Conservation (phyloP, 2,888 invertebrate species). For the Orthosia cruda region DNA sequence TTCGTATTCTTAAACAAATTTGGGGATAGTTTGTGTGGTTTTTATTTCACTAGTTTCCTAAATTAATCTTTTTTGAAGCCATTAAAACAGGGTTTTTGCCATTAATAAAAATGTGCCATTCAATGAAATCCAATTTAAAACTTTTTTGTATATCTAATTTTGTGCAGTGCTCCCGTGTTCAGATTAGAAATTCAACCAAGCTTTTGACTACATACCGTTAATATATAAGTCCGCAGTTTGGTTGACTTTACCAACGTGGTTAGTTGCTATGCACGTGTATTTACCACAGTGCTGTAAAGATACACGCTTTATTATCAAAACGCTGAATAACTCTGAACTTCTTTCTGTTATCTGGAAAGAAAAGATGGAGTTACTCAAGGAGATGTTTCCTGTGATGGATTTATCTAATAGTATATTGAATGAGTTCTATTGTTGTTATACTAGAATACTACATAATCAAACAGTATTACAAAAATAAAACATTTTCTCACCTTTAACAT, state of each 20-base stretch:
- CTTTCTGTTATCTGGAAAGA: constrained; percentile 92
- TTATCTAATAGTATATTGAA: not conserved
- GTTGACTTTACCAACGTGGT: constrained; percentile 94
- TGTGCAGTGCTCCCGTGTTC: no score
- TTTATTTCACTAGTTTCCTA: no score
- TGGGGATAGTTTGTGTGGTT: no score
- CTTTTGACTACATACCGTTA: constrained; percentile 90
- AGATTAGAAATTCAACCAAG: not conserved
- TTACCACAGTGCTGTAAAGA: constrained; percentile 93
- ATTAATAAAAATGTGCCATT: not conserved
- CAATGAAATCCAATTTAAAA: not conserved
- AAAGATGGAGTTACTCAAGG: constrained; percentile 30
- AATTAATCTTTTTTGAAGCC: not conserved
- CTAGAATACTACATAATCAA: no score
- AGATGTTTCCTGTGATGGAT: constrained; percentile 2
- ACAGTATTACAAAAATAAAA: no score
- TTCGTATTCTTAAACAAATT: not conserved
- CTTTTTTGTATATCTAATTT: not conserved
- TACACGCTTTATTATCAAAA: constrained; percentile 94
- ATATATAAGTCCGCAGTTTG: constrained; percentile 94
- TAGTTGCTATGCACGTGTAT: constrained; percentile 94
- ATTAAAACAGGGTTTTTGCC: not conserved
- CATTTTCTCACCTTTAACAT: constrained; percentile 90
- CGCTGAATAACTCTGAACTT: constrained; percentile 94
- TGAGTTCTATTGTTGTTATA: not conserved